A percentile compares a stretch with the other conserved stretches of the same genome.
Conservation (phyloP, 2,797 vertebrate species). For the Phrynocephalus vlangalii region DNA sequence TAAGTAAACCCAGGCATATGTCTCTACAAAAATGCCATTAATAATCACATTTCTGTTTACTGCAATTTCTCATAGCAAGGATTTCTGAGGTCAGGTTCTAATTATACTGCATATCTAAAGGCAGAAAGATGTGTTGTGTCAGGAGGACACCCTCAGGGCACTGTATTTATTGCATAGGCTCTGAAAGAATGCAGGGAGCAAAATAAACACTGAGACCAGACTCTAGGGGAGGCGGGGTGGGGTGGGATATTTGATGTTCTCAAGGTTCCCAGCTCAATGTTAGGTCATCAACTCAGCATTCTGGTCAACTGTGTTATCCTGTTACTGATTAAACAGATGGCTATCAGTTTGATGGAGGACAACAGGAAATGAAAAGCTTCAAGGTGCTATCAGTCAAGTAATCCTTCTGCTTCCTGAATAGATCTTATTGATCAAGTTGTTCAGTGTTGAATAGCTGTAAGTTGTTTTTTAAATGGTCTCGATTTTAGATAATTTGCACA, state of each 20-base stretch:
- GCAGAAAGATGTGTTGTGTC: constrained; percentile 22
- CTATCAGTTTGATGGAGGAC: background rate
- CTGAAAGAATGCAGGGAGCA: background rate
- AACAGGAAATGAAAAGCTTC: background rate
- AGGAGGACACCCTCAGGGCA: constrained; percentile 39
- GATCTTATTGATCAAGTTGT: background rate
- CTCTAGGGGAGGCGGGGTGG: background rate
- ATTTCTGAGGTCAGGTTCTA: constrained; percentile 26
- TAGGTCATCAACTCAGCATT: background rate
- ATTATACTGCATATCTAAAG: constrained; percentile 16
- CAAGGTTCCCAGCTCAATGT: background rate
- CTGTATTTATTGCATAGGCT: constrained; percentile 32
- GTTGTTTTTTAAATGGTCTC: background rate
- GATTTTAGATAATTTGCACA: background rate
- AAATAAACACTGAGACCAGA: constrained; percentile 12
- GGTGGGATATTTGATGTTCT: background rate
- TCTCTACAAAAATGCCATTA: constrained; percentile 7
- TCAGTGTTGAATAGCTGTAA: background rate
- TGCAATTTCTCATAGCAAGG: constrained; percentile 17
- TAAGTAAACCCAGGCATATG: background rate
- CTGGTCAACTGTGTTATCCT: constrained; percentile 11
- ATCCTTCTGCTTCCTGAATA: background rate
- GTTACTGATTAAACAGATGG: constrained; percentile 13
- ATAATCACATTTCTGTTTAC: constrained; percentile 36
- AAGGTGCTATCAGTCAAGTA: background rate